phyloP scores from a whole-genome alignment of 2,888 invertebrate species.

The Dione vanillae region DNA sequence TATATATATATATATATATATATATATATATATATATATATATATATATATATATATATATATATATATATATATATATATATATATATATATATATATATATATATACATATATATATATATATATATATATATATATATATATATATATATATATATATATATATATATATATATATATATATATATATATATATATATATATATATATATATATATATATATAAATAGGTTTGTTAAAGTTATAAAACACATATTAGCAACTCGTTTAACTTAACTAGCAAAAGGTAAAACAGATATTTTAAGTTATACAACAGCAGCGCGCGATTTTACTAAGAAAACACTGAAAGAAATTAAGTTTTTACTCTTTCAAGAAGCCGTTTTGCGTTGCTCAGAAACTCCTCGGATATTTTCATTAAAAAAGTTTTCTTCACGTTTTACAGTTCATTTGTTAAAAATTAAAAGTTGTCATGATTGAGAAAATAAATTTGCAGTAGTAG shows the following conservation, averaged over 20 bases:
- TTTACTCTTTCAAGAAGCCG: conserved; percentile 32
- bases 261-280: background rate
- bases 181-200: too few species aligned
- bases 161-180: too few species aligned
- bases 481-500: conserved; percentile 4
- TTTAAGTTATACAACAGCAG: conserved; percentile 18
- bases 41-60: too few species aligned
- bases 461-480: conserved; percentile 22
- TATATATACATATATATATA: too few species aligned
- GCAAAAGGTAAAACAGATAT: conserved; percentile 23
- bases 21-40: too few species aligned
- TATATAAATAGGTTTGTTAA: too few species aligned
- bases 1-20: too few species aligned
- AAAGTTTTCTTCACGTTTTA: conserved; percentile 25
- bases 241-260: background rate
- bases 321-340: conserved; percentile 32
- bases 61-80: too few species aligned
- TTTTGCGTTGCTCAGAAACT: conserved; percentile 33
- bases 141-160: too few species aligned
- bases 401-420: conserved; percentile 34
- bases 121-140: too few species aligned
- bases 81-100: too few species aligned
- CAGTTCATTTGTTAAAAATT: conserved; percentile 34
- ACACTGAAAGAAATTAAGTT: conserved; percentile 36
- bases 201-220: too few species aligned